A percentile compares a stretch with the other conserved stretches of the same genome.
phyloP scores from a whole-genome alignment of 2,888 invertebrate species.

The Eretmocerus hayati region DNA sequence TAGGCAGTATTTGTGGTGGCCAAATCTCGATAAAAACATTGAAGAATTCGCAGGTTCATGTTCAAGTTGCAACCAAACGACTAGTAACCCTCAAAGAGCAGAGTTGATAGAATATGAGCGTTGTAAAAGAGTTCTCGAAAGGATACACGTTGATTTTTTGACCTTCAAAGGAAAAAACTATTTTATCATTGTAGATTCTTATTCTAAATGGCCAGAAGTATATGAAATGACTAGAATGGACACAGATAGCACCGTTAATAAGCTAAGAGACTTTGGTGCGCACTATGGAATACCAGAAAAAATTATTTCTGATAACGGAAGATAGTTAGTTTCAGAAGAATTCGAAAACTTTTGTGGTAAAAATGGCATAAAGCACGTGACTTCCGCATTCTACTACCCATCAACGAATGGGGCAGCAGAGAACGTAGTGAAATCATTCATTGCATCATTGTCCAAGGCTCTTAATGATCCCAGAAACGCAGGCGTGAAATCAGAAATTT shows the following conservation, averaged over 20 bases:
- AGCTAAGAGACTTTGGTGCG: conserved; percentile 17
- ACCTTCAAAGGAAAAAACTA: neutral
- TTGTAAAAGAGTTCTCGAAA: conserved; percentile 14
- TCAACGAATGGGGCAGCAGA: neutral
- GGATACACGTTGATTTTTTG: neutral
- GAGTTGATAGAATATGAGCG: conserved; percentile 16
- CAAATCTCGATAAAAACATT: conserved; percentile 22
- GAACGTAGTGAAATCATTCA: neutral
- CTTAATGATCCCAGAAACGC: neutral
- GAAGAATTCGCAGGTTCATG: conserved; percentile 13
- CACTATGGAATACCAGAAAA: conserved; percentile 15
- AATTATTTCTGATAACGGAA: conserved; percentile 15
- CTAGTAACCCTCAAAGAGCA: conserved; percentile 16
- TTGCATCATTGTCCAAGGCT: neutral
- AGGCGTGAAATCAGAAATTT: no score
- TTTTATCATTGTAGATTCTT: conserved; percentile 11
- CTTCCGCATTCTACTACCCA: conserved; percentile 8
- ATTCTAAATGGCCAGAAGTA: conserved; percentile 43
- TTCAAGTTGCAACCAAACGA: conserved; percentile 13
- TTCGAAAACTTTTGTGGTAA: conserved; percentile 10
- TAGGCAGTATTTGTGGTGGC: conserved; percentile 27
- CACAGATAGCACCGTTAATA: conserved; percentile 9
- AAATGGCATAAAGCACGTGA: conserved; percentile 8
- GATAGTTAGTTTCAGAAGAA: conserved; percentile 8
- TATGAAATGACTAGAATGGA: conserved; percentile 14